Evolutionary conservation across 92 coral and sea anemone species (phyloP), one percentile per base, ranked within the genome.

Genomic region (Blastomussa wellsi): DNA sequence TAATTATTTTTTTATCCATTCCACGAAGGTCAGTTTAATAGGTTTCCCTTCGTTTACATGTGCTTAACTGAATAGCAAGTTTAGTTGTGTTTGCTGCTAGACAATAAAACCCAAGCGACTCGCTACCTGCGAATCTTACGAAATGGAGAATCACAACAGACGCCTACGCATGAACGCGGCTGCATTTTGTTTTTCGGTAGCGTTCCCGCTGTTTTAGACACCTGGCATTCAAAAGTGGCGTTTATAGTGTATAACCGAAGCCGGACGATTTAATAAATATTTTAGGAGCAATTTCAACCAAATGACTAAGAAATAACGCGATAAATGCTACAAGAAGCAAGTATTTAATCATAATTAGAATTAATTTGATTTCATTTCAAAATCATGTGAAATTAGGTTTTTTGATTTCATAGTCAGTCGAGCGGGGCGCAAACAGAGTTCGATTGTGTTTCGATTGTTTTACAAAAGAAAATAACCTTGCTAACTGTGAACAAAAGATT

Each of bases 51-150:
- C 64, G 64, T 4, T n/a, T n/a, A n/a, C n/a, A n/a, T n/a, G n/a
- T n/a, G n/a, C n/a, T n/a, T n/a, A n/a, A n/a, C n/a, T 1, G 68
- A 42, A 65, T 7, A 70, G 26, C 68, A 71, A 47, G 22, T 48
- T 48, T 35, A 71, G 69, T 38, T 71, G 26, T 37, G 86, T 51
- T 69, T 65, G 59, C 52, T 28, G 42, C 60, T 47, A 67, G 33
- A 36, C 81, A 53, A 67, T 29, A 9, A 79, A 80, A 72, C 78
- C 86, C 86, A 82, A 82, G 70, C 86, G 67, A 49, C 57, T 82
- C 52, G 26, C 86, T 71, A 26, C 48, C 38, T 37, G 52, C 71
- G 86, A 37, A 13, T 67, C 65, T 5, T 32, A 42, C 59, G 47
- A 82, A 82, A 52, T 1, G 86, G 20, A 73, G 60, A 51, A 26